Base-by-base conservation (phyloP, 2,113 vertebrate genomes). In the Paracanthobrama guichenoti region DNA sequence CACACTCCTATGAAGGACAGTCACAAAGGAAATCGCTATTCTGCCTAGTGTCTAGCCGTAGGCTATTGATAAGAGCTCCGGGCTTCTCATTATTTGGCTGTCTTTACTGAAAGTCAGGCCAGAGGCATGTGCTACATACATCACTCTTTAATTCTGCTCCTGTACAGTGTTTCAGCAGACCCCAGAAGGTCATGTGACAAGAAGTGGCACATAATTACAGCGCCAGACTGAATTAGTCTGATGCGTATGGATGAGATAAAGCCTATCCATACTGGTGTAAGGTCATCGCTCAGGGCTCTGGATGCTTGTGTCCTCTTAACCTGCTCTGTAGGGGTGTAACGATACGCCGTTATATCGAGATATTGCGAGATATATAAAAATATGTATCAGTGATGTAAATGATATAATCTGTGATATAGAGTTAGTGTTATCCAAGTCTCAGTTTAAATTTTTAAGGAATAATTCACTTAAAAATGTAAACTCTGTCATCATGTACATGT, bases 121-220 rank as follows among this genome's bases (percentile, higher is more conserved):
- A 86, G 84, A 71, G 77, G 69, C 79, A 82, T 64, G 81, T 57
- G 67, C 35, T 84, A 39, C 62, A 86, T 81, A 80, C 77, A 84
- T 83, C 72, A 60, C 79, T 73, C 57, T 74, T 42, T 85, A 75
- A 84, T 78, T 77, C 62, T 28, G 75, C 74, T 69, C 53, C 16
- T 48, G n/a, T 80, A 66, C 78, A 80, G 18, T 6, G 14, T 75
- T 80, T 85, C 67, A 66, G 66, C 60, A 77, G 48, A 84, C 46
- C 66, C 4, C 14, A 69, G 74, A 62, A 73, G 83, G 82, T 89
- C 89, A 88, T 73, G 80, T 87, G 86, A 91, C 69, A 53, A 83
- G 60, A 86, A 85, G 76, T 89, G 88, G 90, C 89, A 90, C 84
- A 89, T 89, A 92, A 92, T 91, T 90, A 92, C 39, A 7, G 82